phyloP scores from a whole-genome alignment of 2,113 vertebrate genomes.

The Pseudorectes ferrugineus region DNA sequence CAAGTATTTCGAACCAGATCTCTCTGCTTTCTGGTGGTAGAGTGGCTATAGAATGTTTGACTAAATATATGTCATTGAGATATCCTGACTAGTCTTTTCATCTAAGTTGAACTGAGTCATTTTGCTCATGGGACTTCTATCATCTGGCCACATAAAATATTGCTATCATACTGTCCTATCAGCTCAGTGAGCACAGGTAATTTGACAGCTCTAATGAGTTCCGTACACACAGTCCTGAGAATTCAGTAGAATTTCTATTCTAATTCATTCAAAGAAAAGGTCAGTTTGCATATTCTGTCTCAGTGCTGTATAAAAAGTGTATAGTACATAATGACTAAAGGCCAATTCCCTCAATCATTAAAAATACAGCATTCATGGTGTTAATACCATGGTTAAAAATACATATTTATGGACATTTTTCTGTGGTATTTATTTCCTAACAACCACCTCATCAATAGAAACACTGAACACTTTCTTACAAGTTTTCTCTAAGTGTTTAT shows the following conservation, averaged over 20 bases:
- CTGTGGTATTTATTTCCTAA: not conserved
- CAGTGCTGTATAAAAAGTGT: not conserved
- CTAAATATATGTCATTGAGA: not conserved
- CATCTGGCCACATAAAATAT: not conserved
- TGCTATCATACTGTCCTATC: not conserved
- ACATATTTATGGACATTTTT: not conserved
- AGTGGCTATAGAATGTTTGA: not conserved
- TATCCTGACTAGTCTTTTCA: not conserved
- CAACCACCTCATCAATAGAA: not conserved
- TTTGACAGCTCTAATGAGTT: constrained; percentile 28
- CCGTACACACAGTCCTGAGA: not conserved
- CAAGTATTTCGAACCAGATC: constrained; percentile 21
- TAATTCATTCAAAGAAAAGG: constrained; percentile 18
- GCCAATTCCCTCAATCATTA: not conserved
- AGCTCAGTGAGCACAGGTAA: not conserved
- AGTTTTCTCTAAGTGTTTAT: not conserved
- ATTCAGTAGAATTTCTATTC: not conserved
- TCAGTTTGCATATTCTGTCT: constrained; percentile 21
- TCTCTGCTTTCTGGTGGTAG: not conserved
- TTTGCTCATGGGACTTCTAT: not conserved
- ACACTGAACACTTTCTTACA: not conserved
- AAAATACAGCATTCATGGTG: not conserved
- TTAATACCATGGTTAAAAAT: not conserved
- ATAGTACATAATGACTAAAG: not conserved
- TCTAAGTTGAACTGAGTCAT: not conserved